phyloP scores from a whole-genome alignment of 2,888 invertebrate genomes.

The Chaitophorus viminalis region DNA sequence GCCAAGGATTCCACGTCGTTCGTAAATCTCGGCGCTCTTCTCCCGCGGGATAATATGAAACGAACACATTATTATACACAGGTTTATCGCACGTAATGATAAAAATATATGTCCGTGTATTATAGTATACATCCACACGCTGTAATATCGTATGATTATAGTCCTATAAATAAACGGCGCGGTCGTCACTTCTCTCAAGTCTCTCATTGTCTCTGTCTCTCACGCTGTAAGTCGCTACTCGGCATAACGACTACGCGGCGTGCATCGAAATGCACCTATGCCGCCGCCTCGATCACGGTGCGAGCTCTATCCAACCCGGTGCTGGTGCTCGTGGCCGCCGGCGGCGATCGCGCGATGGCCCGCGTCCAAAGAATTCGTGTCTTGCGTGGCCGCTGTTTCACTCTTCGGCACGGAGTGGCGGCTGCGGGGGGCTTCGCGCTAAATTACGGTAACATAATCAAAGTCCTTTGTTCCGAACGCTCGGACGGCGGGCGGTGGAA shows the following conservation, averaged over 20 bases:
- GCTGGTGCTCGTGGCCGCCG: no score
- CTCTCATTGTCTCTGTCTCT: no score
- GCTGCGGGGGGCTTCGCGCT: slow-evolving; percentile 4
- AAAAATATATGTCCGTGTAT: background rate
- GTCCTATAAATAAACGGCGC: background rate
- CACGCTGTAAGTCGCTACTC: no score
- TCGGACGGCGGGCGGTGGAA: no score
- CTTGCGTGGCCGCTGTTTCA: background rate
- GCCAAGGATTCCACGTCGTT: background rate
- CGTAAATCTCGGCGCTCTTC: background rate
- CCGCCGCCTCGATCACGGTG: background rate
- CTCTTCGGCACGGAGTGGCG: background rate
- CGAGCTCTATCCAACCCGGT: no score
- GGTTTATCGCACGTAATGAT: background rate
- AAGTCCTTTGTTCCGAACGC: slow-evolving; percentile 45
- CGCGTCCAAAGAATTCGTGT: slow-evolving; percentile 44
- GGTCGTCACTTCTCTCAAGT: background rate
- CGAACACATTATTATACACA: background rate
- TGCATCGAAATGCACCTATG: background rate
- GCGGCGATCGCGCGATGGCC: background rate
- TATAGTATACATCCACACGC: background rate
- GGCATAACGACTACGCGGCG: no score
- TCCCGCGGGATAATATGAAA: background rate
- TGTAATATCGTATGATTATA: background rate
- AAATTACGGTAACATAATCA: slow-evolving; percentile 47